Evolutionary conservation across 2,797 vertebrate species (phyloP), one percentile per base, ranked within the genome.

Genomic region (Enteromius paludinosus): DNA sequence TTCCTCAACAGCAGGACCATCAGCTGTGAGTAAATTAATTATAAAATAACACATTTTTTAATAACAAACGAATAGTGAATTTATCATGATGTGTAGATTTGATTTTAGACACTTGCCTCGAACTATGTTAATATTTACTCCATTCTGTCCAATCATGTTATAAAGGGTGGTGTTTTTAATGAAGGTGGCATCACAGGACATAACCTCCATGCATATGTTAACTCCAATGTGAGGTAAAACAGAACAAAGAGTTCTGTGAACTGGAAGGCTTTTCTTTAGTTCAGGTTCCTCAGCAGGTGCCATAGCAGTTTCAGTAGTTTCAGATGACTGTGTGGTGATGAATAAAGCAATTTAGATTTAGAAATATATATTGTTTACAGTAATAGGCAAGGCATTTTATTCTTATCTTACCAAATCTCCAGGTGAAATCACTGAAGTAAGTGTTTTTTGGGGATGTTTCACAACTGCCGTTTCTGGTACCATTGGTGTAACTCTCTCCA

Each of bases 401-500:
- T 18, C 38, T 86, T 86, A 87, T 93, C 90, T 92, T 90, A 95
- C 92, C 84, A 85, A 87, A 89, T 93, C 92, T 89, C 78, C 23
- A 45, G 17, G 8, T 64, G 28, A 47, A n/a, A 28, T 41, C 2
- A 3, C 11, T 12, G 74, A 62, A 0, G 38, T 43, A 72, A 38
- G 4, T 85, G 87, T 84, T 47, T 87, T 77, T 0, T 79, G 81
- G 4, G 92, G 91, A 78, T 87, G 87, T 64, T 66, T 45, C 45
- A 66, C 20, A 52, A 65, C 62, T 35, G 38, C 76, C 1, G 12
- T 17, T 7, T 52, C 12, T 43, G 94, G 93, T 62, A 96, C 87
- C 56, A 97, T 78, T 23, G 94, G 90, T 14, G 86, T 94, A 54
- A 83, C 91, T 89, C 66, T 95, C 66, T 90, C 91, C 59, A 66